Conservation (phyloP, 1,140 invertebrate species). For the Caenorhabditis elegans region WBcel235 BX284603.4:8367501-8368000, state of each 20-base stretch:
- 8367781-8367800: slow-evolving; percentile 24
- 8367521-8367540: not conserved
- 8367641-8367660: slow-evolving; percentile 1
- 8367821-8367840: slow-evolving; percentile 28
- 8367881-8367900: too few relatives aligned
- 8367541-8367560: not conserved
- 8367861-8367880: slow-evolving; percentile 36
- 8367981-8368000: slow-evolving; percentile 34
- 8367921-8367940: slow-evolving; percentile 28
- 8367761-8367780: too few relatives aligned
- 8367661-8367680: slow-evolving; percentile 18
- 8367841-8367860: slow-evolving; percentile 35
- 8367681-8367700: not conserved
- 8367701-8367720: too few relatives aligned
- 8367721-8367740: too few relatives aligned
- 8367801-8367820: slow-evolving; percentile 33
- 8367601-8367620: not conserved
- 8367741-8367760: too few relatives aligned
- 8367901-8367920: too few relatives aligned
- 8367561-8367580: slow-evolving; percentile 41
- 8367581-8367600: slow-evolving; percentile 33
- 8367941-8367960: not conserved
- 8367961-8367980: not conserved
- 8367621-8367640: slow-evolving; percentile 16
- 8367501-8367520: slow-evolving; percentile 13